Conservation (phyloP, 1,140 invertebrate species). For the Zaprionus inermis region DNA sequence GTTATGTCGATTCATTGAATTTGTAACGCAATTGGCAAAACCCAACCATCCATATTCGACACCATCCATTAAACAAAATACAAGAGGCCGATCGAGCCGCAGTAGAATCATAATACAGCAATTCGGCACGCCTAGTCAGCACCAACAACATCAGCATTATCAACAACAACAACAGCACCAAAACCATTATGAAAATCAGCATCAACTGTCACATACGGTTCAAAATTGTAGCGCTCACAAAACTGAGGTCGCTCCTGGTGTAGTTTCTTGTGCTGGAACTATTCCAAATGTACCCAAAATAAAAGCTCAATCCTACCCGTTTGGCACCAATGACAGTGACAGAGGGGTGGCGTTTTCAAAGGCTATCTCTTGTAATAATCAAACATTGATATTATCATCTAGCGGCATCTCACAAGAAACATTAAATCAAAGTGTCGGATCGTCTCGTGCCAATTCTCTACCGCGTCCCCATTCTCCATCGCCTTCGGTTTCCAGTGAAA, state of each 20-base stretch:
- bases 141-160: constrained; percentile 39
- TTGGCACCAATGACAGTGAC: constrained; percentile 20
- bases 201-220: constrained; percentile 28
- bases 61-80: constrained; percentile 3
- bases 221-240: constrained; percentile 27
- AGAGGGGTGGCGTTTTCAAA: constrained; percentile 31
- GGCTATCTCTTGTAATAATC: constrained; percentile 53
- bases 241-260: constrained; percentile 14
- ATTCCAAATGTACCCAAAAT: constrained; percentile 16
- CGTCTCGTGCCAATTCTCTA: constrained; percentile 87
- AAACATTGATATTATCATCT: constrained; percentile 87
- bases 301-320: constrained; percentile 21
- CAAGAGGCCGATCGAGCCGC: constrained; percentile 18
- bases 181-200: constrained; percentile 34
- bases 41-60: not conserved
- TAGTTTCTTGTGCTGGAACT: constrained; percentile 13
- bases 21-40: not conserved
- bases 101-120: constrained; percentile 50
- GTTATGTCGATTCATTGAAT: not conserved
- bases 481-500: constrained; percentile 92
- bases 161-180: constrained; percentile 23
- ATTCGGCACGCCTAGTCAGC: constrained; percentile 16
- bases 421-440: constrained; percentile 85
- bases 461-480: constrained; percentile 92
- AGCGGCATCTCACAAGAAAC: constrained; percentile 88